phyloP scores from a whole-genome alignment of 2,113 vertebrate species.

The Tympanuchus pallidicinctus region DNA sequence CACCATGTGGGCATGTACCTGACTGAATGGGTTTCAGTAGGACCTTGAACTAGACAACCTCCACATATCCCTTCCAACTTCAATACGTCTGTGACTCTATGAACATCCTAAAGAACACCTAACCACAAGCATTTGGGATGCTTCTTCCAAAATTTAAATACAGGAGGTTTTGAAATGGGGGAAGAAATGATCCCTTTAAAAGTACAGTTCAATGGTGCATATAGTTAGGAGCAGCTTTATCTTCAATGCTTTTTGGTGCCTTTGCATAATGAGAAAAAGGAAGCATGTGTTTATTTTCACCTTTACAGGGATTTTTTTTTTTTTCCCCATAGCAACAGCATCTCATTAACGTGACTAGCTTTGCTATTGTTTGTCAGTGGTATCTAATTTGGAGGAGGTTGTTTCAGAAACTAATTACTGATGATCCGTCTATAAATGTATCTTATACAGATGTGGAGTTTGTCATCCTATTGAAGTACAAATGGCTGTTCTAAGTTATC shows the following conservation, averaged over 20 bases:
- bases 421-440: neutral
- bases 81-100: neutral
- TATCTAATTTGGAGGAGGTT: conserved; percentile 26
- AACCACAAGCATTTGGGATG: neutral
- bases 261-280: neutral
- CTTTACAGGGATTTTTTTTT: neutral
- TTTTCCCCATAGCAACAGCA: conserved; percentile 42
- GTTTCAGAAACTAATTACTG: conserved; percentile 38
- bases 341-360: conserved; percentile 11
- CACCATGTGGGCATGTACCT: neutral
- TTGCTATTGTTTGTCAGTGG: conserved; percentile 39
- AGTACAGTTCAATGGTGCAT: neutral
- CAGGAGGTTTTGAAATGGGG: neutral
- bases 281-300: neutral
- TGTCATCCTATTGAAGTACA: neutral
- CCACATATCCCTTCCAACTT: neutral
- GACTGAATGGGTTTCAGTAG: neutral
- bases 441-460: neutral
- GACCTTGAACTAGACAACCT: neutral
- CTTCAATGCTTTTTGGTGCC: neutral
- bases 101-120: neutral
- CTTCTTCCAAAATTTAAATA: neutral
- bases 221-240: neutral
- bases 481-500: neutral
- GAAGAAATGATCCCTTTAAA: neutral